phyloP scores from a whole-genome alignment of 2,113 vertebrate species.

The Cyanoramphus novaezelandiae region DNA sequence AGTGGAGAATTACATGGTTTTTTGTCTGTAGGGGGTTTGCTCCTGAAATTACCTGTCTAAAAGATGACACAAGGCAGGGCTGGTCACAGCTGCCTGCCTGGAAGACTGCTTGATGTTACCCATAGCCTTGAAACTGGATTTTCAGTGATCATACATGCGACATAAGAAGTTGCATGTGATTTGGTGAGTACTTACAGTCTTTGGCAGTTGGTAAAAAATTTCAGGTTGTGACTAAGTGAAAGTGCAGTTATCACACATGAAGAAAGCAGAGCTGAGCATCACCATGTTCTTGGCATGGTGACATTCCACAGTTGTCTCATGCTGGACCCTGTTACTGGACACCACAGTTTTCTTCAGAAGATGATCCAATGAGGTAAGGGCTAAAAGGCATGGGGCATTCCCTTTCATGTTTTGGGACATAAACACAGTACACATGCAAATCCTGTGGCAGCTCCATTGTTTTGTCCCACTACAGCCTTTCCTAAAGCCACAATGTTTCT shows the following conservation, averaged over 20 bases:
- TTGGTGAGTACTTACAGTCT: neutral
- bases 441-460: neutral
- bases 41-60: neutral
- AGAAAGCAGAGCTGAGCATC: neutral
- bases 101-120: neutral
- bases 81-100: neutral
- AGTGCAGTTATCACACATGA: neutral
- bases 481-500: neutral
- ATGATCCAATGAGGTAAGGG: fast-evolving
- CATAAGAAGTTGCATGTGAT: neutral
- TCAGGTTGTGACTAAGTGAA: neutral
- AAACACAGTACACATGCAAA: neutral
- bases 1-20: neutral
- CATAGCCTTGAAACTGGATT: neutral
- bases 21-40: neutral
- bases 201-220: neutral
- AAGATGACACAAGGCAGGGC: neutral
- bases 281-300: neutral
- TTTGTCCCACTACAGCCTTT: neutral
- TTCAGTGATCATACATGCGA: neutral
- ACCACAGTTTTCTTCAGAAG: neutral
- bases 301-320: neutral
- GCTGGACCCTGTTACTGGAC: neutral
- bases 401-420: neutral
- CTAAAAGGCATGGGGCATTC: neutral